Evolutionary conservation across 2,888 invertebrate genomes (phyloP), one percentile per base, ranked within the genome.

Genomic region (Eupithecia centaureata): DNA sequence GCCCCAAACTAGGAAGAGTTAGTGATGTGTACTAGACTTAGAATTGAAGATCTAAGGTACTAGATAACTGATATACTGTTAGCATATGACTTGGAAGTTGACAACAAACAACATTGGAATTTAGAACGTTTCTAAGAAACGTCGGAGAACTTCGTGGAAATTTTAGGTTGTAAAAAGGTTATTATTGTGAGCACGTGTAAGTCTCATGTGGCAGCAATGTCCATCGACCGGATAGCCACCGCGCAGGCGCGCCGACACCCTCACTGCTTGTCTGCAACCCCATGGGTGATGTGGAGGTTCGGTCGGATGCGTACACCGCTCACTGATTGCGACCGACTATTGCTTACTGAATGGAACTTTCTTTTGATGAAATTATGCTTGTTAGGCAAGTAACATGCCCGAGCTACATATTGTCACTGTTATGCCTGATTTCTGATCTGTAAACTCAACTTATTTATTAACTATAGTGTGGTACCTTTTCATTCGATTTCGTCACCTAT

Each of bases 201-300:
- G 73, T 84, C 83, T 86, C 90, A 86, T 91, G 87, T 85, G 83
- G 78, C 77, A 77, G 77, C 79, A 76, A 79, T 76, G 82, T 74
- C 79, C 76, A 83, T 90, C 91, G 90, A 90, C 88, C 89, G 89
- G 61, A 28, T 58, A 73, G 62, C 30, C 77, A 86, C 57, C 75
- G 85, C 91, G 91, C 91, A 89, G 73, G 92, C 92, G 91, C 87
- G 76, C 73, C 68, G 70, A 74, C 81, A 85, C 82, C 87, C 87
- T 80, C 82, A 72, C 79, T 77, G 77, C 77, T 74, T 61, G 70
- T 74, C 81, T 80, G 80, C 80, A 82, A 83, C 84, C 86, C 84
- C 82, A 66, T 63, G 30, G 61, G 35, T 32, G 57, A 30, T 56
- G 57, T 57, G 56, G 63, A 63, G 66, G 60, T 66, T 51, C 22